Percentiles rank a stretch among this genome's conserved stretches.
Conservation (phyloP, 2,797 vertebrate species). For the Heterohyrax brucei region DNA sequence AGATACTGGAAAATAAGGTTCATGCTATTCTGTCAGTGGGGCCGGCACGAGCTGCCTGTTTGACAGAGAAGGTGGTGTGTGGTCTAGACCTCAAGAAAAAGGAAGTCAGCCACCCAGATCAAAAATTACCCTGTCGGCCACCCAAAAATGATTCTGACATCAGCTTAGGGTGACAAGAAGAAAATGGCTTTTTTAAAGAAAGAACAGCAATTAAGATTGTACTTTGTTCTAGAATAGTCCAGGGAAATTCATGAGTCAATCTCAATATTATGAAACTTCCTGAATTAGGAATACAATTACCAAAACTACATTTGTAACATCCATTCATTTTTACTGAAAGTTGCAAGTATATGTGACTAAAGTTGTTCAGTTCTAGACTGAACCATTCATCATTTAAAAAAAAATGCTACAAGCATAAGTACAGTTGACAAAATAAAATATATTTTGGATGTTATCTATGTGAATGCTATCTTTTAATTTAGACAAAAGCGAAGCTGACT, state of each 20-base stretch:
- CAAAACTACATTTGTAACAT: not conserved
- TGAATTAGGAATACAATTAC: constrained; percentile 2
- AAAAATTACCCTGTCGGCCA: constrained; percentile 78
- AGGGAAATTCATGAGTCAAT: not conserved
- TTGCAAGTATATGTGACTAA: not conserved
- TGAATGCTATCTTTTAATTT: constrained; percentile 38
- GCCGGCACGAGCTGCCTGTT: constrained; percentile 75
- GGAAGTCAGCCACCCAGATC: constrained; percentile 82
- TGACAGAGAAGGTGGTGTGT: constrained; percentile 86
- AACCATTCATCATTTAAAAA: constrained; percentile 2
- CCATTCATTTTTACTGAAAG: constrained; percentile 7
- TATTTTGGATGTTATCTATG: too few species aligned
- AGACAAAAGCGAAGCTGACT: not conserved
- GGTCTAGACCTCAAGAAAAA: constrained; percentile 84
- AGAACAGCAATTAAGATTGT: constrained; percentile 67
- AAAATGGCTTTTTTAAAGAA: constrained; percentile 77
- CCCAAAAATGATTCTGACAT: constrained; percentile 83
- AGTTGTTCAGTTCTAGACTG: not conserved
- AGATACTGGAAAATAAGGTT: constrained; percentile 82
- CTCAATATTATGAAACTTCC: not conserved
- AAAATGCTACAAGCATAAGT: not conserved
- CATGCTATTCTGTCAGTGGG: constrained; percentile 74
- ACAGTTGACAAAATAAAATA: not conserved
- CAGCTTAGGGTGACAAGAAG: constrained; percentile 78
- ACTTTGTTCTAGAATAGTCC: constrained; percentile 53